Percentiles rank a stretch among this genome's conserved stretches.
Conservation (phyloP, 2,113 vertebrate genomes). For the Pelusios castaneus region DNA sequence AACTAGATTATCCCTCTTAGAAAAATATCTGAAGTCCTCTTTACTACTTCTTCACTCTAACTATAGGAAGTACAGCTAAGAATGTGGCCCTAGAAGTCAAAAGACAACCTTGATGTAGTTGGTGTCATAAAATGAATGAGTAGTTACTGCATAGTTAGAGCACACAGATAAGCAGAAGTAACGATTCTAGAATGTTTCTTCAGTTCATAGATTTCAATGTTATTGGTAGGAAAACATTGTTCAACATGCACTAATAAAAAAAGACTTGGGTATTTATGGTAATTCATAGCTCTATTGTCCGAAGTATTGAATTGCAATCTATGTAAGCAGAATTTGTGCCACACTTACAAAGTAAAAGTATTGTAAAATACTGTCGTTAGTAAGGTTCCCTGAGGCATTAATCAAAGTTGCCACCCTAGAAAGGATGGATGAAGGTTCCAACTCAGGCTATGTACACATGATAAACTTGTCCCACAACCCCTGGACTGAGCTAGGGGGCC, state of each 20-base stretch:
- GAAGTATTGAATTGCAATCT: neutral
- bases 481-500: no score
- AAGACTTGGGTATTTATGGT: neutral
- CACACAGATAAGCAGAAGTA: neutral
- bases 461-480: no score
- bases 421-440: neutral
- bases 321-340: neutral
- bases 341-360: neutral
- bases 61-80: neutral
- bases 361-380: neutral
- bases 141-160: neutral
- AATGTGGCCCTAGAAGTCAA: neutral
- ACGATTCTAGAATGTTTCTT: conserved; percentile 18
- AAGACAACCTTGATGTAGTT: neutral
- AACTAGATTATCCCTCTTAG: neutral
- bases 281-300: neutral
- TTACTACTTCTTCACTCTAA: neutral
- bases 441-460: no score
- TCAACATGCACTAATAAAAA: neutral
- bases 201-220: neutral
- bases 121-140: neutral
- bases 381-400: neutral
- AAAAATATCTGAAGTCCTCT: neutral
- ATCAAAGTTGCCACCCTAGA: neutral
- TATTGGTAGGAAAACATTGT: neutral